Evolutionary conservation across 2,113 vertebrate species (phyloP).

Genomic region (Neolamprologus cancellatus): DNA sequence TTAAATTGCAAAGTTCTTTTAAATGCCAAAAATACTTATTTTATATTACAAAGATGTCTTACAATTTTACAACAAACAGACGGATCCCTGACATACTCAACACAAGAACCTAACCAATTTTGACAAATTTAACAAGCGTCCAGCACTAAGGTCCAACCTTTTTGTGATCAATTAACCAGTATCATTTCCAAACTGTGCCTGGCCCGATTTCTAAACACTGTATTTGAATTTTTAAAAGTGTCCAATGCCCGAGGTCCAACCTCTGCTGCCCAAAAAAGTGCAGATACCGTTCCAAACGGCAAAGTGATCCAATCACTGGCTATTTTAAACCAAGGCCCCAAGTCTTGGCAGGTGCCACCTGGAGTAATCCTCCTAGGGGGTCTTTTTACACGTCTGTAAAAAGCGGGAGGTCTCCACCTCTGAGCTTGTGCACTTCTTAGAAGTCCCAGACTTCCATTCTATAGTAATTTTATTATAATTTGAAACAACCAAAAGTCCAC

Average conservation of each 20-base stretch:
- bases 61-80: neutral
- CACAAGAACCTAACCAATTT: accelerated
- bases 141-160: accelerated
- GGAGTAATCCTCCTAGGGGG: accelerated
- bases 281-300: no score
- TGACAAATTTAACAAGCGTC: neutral
- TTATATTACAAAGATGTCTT: neutral
- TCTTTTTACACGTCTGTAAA: no score
- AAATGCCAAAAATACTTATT: accelerated
- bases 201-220: accelerated
- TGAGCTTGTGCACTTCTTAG: no score
- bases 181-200: accelerated
- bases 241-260: accelerated
- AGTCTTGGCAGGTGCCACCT: no score
- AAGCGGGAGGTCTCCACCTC: no score
- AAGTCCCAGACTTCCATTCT: no score
- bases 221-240: neutral
- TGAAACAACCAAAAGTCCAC: no score
- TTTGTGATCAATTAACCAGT: neutral
- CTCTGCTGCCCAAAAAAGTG: neutral
- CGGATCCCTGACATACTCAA: neutral
- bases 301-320: no score
- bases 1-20: neutral
- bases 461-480: no score
- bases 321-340: no score